phyloP scores from a whole-genome alignment of 2,797 vertebrate genomes.

The Tolypeutes matacus region DNA sequence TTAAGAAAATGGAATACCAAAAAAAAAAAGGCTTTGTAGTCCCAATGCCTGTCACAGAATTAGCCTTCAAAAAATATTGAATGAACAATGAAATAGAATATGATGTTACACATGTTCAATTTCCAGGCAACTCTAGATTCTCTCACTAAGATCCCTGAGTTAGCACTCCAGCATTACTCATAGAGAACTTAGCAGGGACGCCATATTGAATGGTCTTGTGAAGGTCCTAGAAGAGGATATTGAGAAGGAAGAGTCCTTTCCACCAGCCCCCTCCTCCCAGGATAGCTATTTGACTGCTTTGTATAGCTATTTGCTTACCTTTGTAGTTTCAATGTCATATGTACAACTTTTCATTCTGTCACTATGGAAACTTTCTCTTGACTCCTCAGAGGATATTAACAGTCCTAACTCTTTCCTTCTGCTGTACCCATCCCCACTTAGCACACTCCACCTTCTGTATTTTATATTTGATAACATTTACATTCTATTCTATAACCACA shows the following conservation, averaged over 20 bases:
- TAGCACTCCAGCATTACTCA: background rate
- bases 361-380: background rate
- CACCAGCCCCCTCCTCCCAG: background rate
- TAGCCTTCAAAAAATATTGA: too few relatives aligned
- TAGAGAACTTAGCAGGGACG: background rate
- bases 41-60: too few relatives aligned
- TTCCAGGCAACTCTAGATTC: background rate
- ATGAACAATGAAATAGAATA: too few relatives aligned
- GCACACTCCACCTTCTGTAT: background rate
- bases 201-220: background rate
- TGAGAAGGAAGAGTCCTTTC: background rate
- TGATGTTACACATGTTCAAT: background rate
- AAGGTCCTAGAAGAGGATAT: background rate
- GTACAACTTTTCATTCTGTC: background rate
- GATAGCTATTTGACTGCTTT: background rate
- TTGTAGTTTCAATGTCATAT: too few relatives aligned
- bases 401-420: background rate
- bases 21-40: too few relatives aligned
- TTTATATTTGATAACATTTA: background rate
- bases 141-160: background rate
- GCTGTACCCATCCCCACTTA: background rate
- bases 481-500: background rate
- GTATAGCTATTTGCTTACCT: background rate
- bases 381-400: background rate
- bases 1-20: too few relatives aligned